Evolutionary conservation across 2,797 vertebrate species (phyloP), one percentile per base, ranked within the genome.

Genomic region (Pitangus sulphuratus): DNA sequence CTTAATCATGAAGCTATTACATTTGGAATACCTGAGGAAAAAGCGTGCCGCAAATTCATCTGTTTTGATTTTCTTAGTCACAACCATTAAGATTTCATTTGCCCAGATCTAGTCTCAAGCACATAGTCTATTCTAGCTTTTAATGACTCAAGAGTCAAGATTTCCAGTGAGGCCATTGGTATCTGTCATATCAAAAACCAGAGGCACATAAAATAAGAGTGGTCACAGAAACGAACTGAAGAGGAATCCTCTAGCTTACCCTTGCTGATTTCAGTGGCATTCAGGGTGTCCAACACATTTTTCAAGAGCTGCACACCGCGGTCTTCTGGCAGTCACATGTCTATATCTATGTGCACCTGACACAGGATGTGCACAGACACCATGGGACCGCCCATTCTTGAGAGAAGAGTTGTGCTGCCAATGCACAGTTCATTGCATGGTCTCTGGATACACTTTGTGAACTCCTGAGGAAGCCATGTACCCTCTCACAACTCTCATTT

Each of bases 11-110:
- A 74, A 51, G 20, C 53, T 54, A 31, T 45, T 77, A 62, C 24
- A 42, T 80, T 65, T 92, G 40, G 24, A 92, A 75, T 64, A 91
- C 21, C 51, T 42, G 48, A 85, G 37, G 30, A 89, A 83, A 94
- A 93, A 60, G 11, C 28, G 50, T 60, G 62, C 85, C 3, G 1
- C 47, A 70, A 70, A 77, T 83, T 80, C 3, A 39, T 71, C 83
- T 85, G 18, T 33, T 95, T 80, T 80, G 31, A 76, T 86, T 88
- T 91, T 95, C 54, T 75, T 85, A 79, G 56, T 58, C 35, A 58
- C 42, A 81, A 37, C 2, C 54, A 58, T 51, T 93, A 25, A n/a
- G n/a, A 69, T 72, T 84, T 15, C 30, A 50, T 81, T 94, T 65
- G n/a, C 65, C 37, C 56, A 71, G 42, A 57, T 35, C 26, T 72